Base-by-base conservation (phyloP, 2,888 invertebrate species). In the Ditula angustiorana region DNA sequence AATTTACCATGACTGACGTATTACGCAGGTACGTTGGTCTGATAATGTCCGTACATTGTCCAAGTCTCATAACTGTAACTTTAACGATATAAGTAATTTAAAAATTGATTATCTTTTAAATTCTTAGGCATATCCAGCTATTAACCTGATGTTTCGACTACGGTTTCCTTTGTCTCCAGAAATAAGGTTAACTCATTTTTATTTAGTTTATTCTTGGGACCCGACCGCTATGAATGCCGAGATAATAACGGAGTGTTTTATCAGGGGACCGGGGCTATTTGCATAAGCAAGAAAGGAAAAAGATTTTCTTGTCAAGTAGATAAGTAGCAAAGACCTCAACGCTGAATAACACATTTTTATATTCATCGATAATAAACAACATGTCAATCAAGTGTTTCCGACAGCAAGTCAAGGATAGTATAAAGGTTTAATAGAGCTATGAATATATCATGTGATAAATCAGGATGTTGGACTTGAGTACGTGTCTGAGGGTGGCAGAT, bases 181-280 rank as follows among this genome's bases (percentile, higher is more conserved):
- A 53, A 33, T 26, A 61, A 23, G 23, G 16, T 56, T 61, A 30
- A 50, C 16, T 33, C 52, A 26, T 37, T 37, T 53, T 47, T 47
- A 55, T 49, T 30, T n/a, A 37, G 13, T 23, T 49, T 28, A 37
- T 49, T 56, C 28, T 37, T 30, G 41, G 26, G 16, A 26, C 23
- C 49, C 56, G n/a, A 28, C 61, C 28, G 56, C 30, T 61, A 61
- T 35, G 26, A 61, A 47, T 47, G 37, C 30, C 55, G 37, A 37
- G 37, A 30, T 62, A 49, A 57, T 57, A 63, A 57, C 50, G 44
- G 62, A 41, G 50, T 58, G 63, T 35, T 63, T 44, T 44, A 50
- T 58, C 41, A 24, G 19, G 44, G 30, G 37, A 56, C 49, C 13
- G 28, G 8, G 23, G 28, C n/a, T 64, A 53, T 58, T 64, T 59